Conservation (phyloP, 2,113 vertebrate species). For the Ramphastos sulfuratus region DNA sequence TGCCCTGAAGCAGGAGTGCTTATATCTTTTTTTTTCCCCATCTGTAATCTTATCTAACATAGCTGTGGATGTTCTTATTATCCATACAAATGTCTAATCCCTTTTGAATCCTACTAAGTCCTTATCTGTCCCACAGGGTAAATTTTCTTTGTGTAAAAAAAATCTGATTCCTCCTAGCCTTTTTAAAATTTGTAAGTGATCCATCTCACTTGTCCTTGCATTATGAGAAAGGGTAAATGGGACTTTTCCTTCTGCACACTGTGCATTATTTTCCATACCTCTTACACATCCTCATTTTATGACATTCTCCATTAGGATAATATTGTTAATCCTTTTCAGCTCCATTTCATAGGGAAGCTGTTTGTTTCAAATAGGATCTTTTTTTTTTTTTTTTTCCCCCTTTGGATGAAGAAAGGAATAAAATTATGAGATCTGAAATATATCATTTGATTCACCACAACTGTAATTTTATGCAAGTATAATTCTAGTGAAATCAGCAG, state of each 20-base stretch:
- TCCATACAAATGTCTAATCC: constrained; percentile 57
- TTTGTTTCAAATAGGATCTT: neutral
- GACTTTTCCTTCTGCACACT: neutral
- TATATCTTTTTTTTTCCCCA: neutral
- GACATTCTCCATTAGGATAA: neutral
- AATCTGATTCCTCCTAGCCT: neutral
- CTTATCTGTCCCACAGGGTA: constrained; percentile 48
- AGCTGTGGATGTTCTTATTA: constrained; percentile 45
- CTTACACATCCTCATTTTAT: neutral
- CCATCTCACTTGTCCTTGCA: constrained; percentile 11
- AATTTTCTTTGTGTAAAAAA: constrained; percentile 45
- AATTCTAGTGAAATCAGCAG: constrained; percentile 25
- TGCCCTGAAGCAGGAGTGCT: neutral
- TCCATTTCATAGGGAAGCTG: neutral
- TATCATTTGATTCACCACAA: neutral
- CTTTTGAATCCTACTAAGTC: constrained; percentile 39
- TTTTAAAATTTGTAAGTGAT: constrained; percentile 32
- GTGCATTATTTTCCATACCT: neutral
- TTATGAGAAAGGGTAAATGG: neutral
- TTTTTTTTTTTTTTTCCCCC: neutral
- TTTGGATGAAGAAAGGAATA: constrained; percentile 7
- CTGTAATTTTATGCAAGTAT: neutral
- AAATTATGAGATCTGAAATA: neutral
- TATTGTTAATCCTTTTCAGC: neutral
- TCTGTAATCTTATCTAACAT: constrained; percentile 49